Evolutionary conservation across 2,888 invertebrate genomes (phyloP), one percentile per base, ranked within the genome.

Genomic region (Acleris holmiana): DNA sequence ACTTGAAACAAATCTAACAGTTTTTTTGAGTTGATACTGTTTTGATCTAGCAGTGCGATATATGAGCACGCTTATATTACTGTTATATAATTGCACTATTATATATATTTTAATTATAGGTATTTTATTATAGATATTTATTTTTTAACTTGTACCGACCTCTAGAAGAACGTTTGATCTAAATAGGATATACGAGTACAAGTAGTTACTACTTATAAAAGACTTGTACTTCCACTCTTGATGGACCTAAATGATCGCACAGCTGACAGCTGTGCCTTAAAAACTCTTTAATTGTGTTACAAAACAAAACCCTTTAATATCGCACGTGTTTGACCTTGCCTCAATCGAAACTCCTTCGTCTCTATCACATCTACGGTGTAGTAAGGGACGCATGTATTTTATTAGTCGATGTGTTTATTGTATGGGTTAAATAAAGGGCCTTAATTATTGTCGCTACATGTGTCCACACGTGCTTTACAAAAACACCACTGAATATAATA

Each of bases 231-330:
- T 35, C 35, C 10, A 35, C 13, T 35, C 13, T 8, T 13, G 13
- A 35, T 35, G 35, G 4, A 10, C 35, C 13, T 47, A 54, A 46
- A 23, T 46, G 58, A 41, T 54, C 25, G 47, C 29, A 29, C 29
- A 29, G 29, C 29, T 58, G 47, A 29, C 63, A 64, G 64, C 64
- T 64, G 64, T 54, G 58, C 21, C 8, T 59, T 54, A 56, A 25
- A 61, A 63, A 50, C 73, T 76, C 68, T 55, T 67, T 70, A 64
- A 64, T 70, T 68, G 70, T 64, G 73, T 77, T 70, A 82, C 79
- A 84, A 78, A 83, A 82, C 72, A 56, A 23, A 40, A 51, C 41
- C 57, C 62, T 57, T 57, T 66, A 41, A 53, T 53, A 62, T 66
- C 66, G 40, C 66, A 66, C 66, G 66, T 66, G 66, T 57, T 23